Evolutionary conservation across 2,797 vertebrate species (phyloP).

Genomic region (Brachymystax lenok): DNA sequence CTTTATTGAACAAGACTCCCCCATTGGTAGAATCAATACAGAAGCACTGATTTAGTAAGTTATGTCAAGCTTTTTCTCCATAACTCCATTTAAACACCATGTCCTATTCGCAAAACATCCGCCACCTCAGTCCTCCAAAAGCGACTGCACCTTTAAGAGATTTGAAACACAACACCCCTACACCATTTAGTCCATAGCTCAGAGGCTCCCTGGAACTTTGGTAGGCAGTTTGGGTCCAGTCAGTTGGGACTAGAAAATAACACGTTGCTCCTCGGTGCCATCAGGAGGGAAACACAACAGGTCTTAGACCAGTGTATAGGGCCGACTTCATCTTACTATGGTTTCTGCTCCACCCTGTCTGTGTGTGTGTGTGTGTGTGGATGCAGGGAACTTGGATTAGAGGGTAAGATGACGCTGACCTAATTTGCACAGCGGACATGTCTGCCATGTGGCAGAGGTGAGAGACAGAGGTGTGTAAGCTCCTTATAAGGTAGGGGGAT

Average conservation of each 20-base stretch:
- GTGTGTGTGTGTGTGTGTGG: slow-evolving; percentile 9
- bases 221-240: too few species aligned
- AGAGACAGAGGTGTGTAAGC: not conserved
- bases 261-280: not conserved
- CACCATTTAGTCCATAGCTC: not conserved
- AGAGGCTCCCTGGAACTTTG: not conserved
- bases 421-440: slow-evolving; percentile 38
- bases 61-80: not conserved
- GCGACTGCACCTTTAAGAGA: not conserved
- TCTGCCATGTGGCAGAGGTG: slow-evolving; percentile 7
- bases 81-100: not conserved
- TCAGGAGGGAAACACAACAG: not conserved
- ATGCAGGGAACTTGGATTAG: slow-evolving; percentile 30
- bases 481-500: too few species aligned
- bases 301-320: too few species aligned
- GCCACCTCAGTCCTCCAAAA: not conserved
- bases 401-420: slow-evolving; percentile 34
- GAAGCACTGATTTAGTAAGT: not conserved
- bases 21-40: not conserved
- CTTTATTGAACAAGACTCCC: not conserved
- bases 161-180: not conserved
- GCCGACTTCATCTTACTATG: too few species aligned
- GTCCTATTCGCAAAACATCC: not conserved
- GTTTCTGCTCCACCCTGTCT: slow-evolving; percentile 23
- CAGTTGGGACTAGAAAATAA: not conserved